Evolutionary conservation across 2,113 vertebrate species (phyloP).

Genomic region (Anguilla japonica): DNA sequence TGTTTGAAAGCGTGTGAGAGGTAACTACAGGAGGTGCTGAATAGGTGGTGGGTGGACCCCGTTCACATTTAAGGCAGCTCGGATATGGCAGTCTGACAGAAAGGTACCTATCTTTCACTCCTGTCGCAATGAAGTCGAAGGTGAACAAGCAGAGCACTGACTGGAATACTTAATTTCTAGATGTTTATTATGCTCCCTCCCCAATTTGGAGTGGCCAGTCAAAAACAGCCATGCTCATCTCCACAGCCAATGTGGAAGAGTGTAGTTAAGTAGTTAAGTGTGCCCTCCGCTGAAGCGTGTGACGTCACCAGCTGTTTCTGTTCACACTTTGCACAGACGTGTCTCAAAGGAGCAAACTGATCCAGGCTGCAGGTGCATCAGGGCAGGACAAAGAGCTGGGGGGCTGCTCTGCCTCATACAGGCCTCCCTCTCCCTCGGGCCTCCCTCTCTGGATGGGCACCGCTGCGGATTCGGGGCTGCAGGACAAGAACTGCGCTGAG

Average conservation of each 20-base stretch:
- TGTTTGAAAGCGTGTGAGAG: not conserved
- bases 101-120: not conserved
- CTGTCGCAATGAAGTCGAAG: not conserved
- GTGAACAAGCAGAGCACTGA: not conserved
- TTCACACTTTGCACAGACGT: not conserved
- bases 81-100: not conserved
- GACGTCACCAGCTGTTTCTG: not conserved
- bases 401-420: no score
- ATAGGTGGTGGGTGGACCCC: not conserved
- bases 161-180: not conserved
- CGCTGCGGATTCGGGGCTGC: no score
- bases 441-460: no score
- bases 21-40: not conserved
- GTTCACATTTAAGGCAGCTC: not conserved
- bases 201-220: not conserved
- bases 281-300: not conserved
- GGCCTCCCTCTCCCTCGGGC: no score
- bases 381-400: no score
- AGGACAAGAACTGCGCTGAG: no score
- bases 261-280: not conserved
- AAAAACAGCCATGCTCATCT: not conserved
- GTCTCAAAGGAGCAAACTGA: no score
- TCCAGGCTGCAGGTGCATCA: no score
- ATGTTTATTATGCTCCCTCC: not conserved
- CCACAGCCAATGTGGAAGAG: not conserved